These are phyloP conservation scores for Myotis findleyi DNA, from an alignment of 2,797 vertebrate genomes.

Conservation along the genomic window DNA sequence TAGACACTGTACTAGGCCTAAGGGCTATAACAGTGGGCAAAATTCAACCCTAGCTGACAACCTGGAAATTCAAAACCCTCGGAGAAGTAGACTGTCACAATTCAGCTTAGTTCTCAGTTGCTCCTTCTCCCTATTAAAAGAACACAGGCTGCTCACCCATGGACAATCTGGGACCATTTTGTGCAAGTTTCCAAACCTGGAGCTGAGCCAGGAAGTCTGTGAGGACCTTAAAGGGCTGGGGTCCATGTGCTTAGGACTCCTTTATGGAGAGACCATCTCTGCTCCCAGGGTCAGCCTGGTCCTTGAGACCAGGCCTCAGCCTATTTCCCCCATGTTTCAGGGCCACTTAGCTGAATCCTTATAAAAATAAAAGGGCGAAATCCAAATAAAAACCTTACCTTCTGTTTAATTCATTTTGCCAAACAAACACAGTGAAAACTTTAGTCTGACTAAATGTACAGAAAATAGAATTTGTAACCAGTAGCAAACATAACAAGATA, in stretches of 20 bases:
- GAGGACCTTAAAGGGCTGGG: background rate
- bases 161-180: background rate
- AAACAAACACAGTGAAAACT: slow-evolving; percentile 85
- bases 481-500: slow-evolving; percentile 84
- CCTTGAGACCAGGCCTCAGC: background rate
- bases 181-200: slow-evolving; percentile 38
- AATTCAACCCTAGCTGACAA: slow-evolving; percentile 60
- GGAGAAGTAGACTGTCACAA: slow-evolving; percentile 17
- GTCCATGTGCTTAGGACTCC: background rate
- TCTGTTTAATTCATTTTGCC: slow-evolving; percentile 84
- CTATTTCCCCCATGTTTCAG: slow-evolving; percentile 40
- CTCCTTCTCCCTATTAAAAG: slow-evolving; percentile 24
- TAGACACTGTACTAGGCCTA: background rate
- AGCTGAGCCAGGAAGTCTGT: background rate
- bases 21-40: slow-evolving; percentile 43
- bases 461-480: slow-evolving; percentile 86
- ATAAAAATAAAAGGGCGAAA: slow-evolving; percentile 77
- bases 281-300: background rate
- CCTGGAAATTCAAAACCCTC: slow-evolving; percentile 61
- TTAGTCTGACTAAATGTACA: slow-evolving; percentile 84
- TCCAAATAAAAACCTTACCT: slow-evolving; percentile 84
- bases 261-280: slow-evolving; percentile 56
- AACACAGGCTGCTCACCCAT: background rate
- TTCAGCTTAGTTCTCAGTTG: slow-evolving; percentile 24
- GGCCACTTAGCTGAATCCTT: slow-evolving; percentile 29